A percentile compares a stretch with the other conserved stretches of the same genome.
Evolutionary conservation across 2,113 vertebrate genomes (phyloP).

Genomic region (Stigmatopora argus): DNA sequence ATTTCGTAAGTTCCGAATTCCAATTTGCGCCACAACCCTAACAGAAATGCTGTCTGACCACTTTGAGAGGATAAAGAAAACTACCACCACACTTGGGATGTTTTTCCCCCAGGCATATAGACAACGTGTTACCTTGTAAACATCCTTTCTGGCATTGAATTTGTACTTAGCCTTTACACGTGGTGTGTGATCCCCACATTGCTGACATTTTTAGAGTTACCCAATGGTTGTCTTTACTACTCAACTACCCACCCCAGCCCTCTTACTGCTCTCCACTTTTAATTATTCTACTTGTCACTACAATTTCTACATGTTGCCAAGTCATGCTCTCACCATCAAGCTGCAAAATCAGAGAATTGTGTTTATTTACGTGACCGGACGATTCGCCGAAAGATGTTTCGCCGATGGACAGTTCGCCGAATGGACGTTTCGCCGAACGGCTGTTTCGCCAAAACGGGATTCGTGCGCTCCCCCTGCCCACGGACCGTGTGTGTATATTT

Average conservation of each 20-base stretch:
- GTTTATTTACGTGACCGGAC: background rate
- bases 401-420: too few species aligned
- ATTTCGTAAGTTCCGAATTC: conserved; percentile 1
- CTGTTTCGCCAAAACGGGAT: too few species aligned
- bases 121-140: background rate
- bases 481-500: too few species aligned
- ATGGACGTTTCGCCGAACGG: too few species aligned
- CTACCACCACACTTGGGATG: background rate
- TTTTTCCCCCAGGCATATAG: background rate
- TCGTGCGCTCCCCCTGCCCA: too few species aligned
- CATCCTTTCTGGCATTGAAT: background rate
- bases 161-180: background rate
- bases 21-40: background rate
- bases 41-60: background rate
- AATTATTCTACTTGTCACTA: background rate
- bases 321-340: background rate
- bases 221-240: background rate
- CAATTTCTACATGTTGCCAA: background rate
- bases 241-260: background rate
- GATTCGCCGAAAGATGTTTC: too few species aligned
- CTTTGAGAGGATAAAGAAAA: background rate
- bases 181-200: background rate
- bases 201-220: background rate
- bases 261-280: conserved; percentile 32
- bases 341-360: background rate